Evolutionary conservation across 2,113 vertebrate species (phyloP).

Genomic region (Neoarius graeffei): DNA sequence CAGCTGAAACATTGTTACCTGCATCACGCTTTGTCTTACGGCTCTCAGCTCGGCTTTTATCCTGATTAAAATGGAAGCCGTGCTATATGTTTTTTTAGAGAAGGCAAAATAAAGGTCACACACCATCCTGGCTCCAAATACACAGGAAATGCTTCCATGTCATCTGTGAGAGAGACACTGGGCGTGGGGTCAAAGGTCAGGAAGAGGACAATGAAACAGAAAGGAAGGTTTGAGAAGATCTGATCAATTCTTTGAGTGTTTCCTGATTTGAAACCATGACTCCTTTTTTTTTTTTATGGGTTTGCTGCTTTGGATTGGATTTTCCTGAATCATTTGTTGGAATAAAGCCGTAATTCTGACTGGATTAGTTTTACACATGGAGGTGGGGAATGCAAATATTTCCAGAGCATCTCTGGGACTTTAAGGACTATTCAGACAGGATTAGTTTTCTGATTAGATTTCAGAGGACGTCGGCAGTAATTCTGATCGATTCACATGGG

Average conservation of each 20-base stretch:
- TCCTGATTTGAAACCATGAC: not conserved
- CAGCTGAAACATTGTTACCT: conserved; percentile 47
- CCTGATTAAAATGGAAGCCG: conserved; percentile 39
- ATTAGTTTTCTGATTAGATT: not conserved
- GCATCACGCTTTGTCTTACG: conserved; percentile 44
- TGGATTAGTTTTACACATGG: not conserved
- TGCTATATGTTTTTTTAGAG: conserved; percentile 5
- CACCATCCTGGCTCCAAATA: not conserved
- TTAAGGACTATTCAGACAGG: not conserved
- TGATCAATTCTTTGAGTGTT: conserved; percentile 1
- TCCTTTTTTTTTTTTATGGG: not conserved
- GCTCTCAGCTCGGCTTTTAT: conserved; percentile 43
- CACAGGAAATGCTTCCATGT: conserved; percentile 2
- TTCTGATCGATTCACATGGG: not conserved
- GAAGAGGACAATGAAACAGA: not conserved
- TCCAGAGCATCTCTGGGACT: not conserved
- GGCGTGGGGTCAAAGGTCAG: not conserved
- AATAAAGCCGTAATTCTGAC: not conserved
- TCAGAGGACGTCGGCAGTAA: not conserved
- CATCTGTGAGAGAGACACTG: not conserved
- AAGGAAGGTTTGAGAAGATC: not conserved
- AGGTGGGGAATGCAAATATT: not conserved
- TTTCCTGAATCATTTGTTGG: not conserved
- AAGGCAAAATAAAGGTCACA: conserved; percentile 16
- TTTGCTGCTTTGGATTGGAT: not conserved